Percentiles rank a stretch among this genome's conserved stretches.
Evolutionary conservation across 2,888 invertebrate genomes (phyloP).

Genomic region (Leptinotarsa juncta): DNA sequence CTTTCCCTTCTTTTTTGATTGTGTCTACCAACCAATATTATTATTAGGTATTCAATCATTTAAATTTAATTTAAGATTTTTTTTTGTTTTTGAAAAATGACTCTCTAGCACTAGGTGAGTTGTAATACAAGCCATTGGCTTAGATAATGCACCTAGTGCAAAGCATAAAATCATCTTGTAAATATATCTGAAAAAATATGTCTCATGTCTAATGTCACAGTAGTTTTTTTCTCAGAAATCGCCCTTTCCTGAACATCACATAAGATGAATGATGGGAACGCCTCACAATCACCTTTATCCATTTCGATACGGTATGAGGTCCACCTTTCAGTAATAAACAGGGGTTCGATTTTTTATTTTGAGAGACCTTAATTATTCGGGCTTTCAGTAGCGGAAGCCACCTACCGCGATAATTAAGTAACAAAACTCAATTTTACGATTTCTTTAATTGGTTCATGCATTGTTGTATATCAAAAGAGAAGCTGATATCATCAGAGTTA

Average conservation of each 20-base stretch:
- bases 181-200: no score
- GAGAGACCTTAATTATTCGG: slow-evolving; percentile 53
- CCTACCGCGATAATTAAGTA: slow-evolving; percentile 54
- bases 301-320: slow-evolving; percentile 30
- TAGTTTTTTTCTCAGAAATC: no score
- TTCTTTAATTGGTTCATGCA: slow-evolving; percentile 4
- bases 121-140: no score
- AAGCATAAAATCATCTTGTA: no score
- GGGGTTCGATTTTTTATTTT: slow-evolving; percentile 34
- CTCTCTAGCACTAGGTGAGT: no score
- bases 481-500: background rate
- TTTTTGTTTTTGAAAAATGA: no score
- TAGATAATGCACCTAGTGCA: no score
- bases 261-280: slow-evolving; percentile 10
- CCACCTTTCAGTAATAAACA: slow-evolving; percentile 35
- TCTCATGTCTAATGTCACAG: no score
- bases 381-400: slow-evolving; percentile 55
- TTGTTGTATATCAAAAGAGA: background rate
- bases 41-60: no score
- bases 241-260: background rate
- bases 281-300: slow-evolving; percentile 32
- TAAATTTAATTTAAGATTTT: no score
- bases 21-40: no score
- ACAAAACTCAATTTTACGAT: slow-evolving; percentile 12
- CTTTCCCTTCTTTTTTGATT: no score